Conservation (phyloP, 2,888 invertebrate species). For the Thyatira batis region DNA sequence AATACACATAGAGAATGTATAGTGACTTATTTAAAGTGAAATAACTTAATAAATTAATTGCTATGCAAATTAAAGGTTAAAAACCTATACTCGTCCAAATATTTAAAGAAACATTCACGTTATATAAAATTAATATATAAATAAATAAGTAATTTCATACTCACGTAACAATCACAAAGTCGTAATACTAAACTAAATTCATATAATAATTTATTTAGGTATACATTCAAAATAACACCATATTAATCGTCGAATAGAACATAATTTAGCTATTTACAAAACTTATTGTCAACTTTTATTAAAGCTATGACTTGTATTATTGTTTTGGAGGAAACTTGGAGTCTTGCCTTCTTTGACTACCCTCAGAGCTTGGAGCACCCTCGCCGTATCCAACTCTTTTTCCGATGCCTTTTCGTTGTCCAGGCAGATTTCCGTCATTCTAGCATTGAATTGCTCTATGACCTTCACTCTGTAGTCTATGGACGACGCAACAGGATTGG, state of each 20-base stretch:
- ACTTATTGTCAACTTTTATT: slow-evolving; percentile 69
- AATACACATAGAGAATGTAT: neutral
- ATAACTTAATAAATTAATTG: neutral
- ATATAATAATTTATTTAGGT: neutral
- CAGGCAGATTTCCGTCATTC: slow-evolving; percentile 91
- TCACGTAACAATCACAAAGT: neutral
- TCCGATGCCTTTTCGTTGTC: slow-evolving; percentile 94
- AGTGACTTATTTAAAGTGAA: neutral
- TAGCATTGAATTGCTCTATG: slow-evolving; percentile 91
- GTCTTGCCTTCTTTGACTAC: slow-evolving; percentile 88
- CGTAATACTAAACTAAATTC: neutral
- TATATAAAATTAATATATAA: neutral
- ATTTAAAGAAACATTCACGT: too few species aligned
- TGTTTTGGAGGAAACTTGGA: slow-evolving; percentile 80
- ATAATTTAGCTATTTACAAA: slow-evolving; percentile 3
- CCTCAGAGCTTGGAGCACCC: slow-evolving; percentile 93
- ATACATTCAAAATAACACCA: neutral
- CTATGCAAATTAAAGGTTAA: neutral
- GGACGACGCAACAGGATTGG: slow-evolving; percentile 93
- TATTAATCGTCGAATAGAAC: neutral
- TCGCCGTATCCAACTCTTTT: slow-evolving; percentile 95
- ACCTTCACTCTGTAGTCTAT: slow-evolving; percentile 96
- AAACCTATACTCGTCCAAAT: too few species aligned
- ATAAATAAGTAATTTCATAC: neutral
- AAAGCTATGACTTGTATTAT: slow-evolving; percentile 72